Evolutionary conservation across 1,140 invertebrate genomes (phyloP).

Genomic region (Trichoplusia ni): DNA sequence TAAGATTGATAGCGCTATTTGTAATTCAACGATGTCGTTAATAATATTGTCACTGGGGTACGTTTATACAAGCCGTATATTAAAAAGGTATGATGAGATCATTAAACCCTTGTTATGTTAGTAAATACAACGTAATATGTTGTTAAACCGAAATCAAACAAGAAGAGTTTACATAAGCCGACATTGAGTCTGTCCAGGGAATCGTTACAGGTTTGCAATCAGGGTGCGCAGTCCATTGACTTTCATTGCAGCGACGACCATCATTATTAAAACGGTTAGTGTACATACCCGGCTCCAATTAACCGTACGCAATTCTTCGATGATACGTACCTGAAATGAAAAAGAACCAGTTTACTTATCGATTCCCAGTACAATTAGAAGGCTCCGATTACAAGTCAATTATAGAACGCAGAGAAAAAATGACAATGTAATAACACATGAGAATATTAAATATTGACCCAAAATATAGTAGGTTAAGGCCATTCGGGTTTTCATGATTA

Average conservation of each 20-base stretch:
- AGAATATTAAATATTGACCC: conserved; percentile 5
- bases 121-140: conserved; percentile 7
- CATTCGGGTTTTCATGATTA: conserved; percentile 25
- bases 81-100: neutral
- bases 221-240: conserved; percentile 27
- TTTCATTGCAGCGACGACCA: conserved; percentile 27
- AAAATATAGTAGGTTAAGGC: conserved; percentile 30
- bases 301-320: conserved; percentile 27
- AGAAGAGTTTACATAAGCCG: conserved; percentile 5
- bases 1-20: conserved; percentile 18
- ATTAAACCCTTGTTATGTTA: neutral
- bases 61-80: neutral
- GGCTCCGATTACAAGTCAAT: conserved; percentile 45
- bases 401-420: conserved; percentile 38
- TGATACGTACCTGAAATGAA: conserved; percentile 61
- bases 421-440: conserved; percentile 19
- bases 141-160: conserved; percentile 18
- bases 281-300: conserved; percentile 32
- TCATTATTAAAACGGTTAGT: conserved; percentile 30
- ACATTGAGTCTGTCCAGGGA: conserved; percentile 11
- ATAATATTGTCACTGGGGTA: conserved; percentile 1
- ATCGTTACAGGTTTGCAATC: conserved; percentile 28
- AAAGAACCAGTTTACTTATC: conserved; percentile 48
- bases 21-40: conserved; percentile 12
- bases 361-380: conserved; percentile 36